Evolutionary conservation across 2,113 vertebrate species (phyloP).

Genomic region (Corydoras maculifer): DNA sequence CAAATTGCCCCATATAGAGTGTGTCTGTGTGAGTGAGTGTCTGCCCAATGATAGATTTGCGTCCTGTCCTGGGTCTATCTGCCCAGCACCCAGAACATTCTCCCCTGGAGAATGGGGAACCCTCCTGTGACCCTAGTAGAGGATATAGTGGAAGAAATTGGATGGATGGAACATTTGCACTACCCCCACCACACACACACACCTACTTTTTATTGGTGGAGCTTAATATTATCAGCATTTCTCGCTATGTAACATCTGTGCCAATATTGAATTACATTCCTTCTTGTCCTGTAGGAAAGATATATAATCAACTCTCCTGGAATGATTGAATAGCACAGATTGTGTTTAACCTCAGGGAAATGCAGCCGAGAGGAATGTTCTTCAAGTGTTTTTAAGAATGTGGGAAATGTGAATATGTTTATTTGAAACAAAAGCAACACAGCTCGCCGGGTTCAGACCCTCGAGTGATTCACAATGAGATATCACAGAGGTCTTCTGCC

Average conservation of each 20-base stretch:
- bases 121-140: too few relatives aligned
- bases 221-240: constrained; percentile 58
- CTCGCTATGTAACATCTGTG: constrained; percentile 71
- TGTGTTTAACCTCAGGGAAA: constrained; percentile 22
- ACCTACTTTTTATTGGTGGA: constrained; percentile 46
- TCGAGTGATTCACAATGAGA: too few relatives aligned
- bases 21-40: too few relatives aligned
- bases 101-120: too few relatives aligned
- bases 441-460: constrained; percentile 1
- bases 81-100: too few relatives aligned
- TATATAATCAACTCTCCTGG: constrained; percentile 52
- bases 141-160: too few relatives aligned
- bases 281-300: constrained; percentile 45
- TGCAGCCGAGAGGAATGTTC: constrained; percentile 40
- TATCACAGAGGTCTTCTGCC: too few relatives aligned
- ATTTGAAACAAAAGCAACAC: constrained; percentile 43
- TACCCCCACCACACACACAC: too few relatives aligned
- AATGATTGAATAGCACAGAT: constrained; percentile 59
- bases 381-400: constrained; percentile 46
- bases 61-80: too few relatives aligned
- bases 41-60: too few relatives aligned
- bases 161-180: too few relatives aligned
- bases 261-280: constrained; percentile 60
- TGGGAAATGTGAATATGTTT: constrained; percentile 44
- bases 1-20: too few relatives aligned